Conservation (phyloP, 1,140 invertebrate species). For the Plectrocnemia conspersa region DNA sequence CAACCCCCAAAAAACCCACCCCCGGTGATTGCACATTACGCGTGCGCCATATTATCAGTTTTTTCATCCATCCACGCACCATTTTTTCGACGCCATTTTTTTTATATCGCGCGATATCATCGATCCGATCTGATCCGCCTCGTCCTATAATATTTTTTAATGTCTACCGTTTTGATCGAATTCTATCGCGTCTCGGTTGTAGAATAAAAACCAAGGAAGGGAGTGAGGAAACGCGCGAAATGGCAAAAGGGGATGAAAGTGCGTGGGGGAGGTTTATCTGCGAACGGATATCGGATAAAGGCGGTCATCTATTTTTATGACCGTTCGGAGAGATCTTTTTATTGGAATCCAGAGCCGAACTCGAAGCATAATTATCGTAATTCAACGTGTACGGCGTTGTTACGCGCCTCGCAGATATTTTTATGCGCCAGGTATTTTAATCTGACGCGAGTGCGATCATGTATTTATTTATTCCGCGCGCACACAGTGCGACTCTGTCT, state of each 20-base stretch:
- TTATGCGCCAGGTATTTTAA: not conserved
- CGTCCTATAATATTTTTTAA: too few relatives aligned
- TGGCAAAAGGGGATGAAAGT: not conserved
- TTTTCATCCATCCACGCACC: slow-evolving; percentile 16
- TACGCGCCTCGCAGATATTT: not conserved
- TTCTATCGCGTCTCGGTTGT: not conserved
- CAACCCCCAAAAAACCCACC: slow-evolving; percentile 10
- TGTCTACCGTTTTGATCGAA: too few relatives aligned
- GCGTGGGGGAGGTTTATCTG: slow-evolving; percentile 8
- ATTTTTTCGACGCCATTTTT: slow-evolving; percentile 10
- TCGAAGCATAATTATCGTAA: not conserved
- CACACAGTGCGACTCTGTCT: too few relatives aligned
- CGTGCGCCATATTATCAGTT: slow-evolving; percentile 25
- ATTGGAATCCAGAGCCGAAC: slow-evolving; percentile 24
- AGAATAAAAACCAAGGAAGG: slow-evolving; percentile 13
- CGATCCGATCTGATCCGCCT: too few relatives aligned
- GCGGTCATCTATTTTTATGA: slow-evolving; percentile 30
- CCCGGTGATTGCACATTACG: slow-evolving; percentile 17
- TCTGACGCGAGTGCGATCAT: too few relatives aligned
- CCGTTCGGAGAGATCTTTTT: slow-evolving; percentile 26
- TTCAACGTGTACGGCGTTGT: too few relatives aligned
- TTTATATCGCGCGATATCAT: too few relatives aligned
- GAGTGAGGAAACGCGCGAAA: slow-evolving; percentile 13
- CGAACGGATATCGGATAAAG: slow-evolving; percentile 30
- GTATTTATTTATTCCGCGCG: too few relatives aligned